These are phyloP conservation scores for Drosophila formosana DNA, from an alignment of 2,888 invertebrate species.

Conservation along the genomic window DNA sequence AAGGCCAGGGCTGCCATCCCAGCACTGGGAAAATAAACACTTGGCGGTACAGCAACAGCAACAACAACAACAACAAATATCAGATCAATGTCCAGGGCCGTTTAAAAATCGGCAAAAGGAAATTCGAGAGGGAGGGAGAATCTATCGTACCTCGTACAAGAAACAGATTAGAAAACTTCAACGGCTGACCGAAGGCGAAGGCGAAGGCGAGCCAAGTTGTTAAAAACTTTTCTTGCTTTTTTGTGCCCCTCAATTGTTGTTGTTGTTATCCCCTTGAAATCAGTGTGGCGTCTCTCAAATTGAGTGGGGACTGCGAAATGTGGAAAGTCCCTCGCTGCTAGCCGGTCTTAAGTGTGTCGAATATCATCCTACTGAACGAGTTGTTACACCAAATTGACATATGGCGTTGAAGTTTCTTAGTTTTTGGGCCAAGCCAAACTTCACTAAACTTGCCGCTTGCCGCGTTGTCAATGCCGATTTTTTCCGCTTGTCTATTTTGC, in stretches of 20 bases:
- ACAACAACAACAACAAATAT: conserved; percentile 24
- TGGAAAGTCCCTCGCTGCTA: conserved; percentile 11
- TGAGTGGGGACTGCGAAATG: conserved; percentile 47
- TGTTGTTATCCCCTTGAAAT: conserved; percentile 27
- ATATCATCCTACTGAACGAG: conserved; percentile 64
- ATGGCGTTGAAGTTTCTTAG: conserved; percentile 65
- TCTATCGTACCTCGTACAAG: conserved; percentile 28
- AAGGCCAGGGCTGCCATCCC: conserved; percentile 19
- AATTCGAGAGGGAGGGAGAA: conserved; percentile 17
- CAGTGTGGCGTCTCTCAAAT: conserved; percentile 58
- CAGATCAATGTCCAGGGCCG: conserved; percentile 59
- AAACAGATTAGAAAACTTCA: conserved; percentile 75
- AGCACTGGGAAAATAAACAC: conserved; percentile 71
- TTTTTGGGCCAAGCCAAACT: conserved; percentile 11
- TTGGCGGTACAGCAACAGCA: conserved; percentile 40
- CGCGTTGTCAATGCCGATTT: conserved; percentile 71
- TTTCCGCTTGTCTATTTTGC: conserved; percentile 70
- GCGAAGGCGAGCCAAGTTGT: conserved; percentile 66
- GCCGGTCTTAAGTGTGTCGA: conserved; percentile 42
- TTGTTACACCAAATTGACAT: conserved; percentile 77
- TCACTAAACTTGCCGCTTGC: conserved; percentile 8
- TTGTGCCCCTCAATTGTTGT: not conserved
- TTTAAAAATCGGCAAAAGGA: conserved; percentile 48
- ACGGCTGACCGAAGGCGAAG: conserved; percentile 49
- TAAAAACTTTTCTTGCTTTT: conserved; percentile 51